Evolutionary conservation across 2,797 vertebrate genomes (phyloP), one percentile per base, ranked within the genome.

Genomic region (Periophthalmus magnuspinnatus): DNA sequence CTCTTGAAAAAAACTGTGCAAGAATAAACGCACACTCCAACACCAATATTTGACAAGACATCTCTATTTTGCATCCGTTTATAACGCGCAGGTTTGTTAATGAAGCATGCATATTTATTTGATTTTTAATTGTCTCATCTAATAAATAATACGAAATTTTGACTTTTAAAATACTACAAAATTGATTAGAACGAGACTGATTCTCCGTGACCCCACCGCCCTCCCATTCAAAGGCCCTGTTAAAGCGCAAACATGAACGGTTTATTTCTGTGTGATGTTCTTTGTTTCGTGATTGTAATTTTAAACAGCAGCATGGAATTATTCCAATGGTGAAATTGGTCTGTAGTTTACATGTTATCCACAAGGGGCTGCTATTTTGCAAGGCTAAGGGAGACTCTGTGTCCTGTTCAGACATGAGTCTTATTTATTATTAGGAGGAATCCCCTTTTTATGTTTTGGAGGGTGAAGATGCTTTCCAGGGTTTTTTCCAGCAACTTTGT

Each of bases 311-410:
- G 11, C 41, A 16, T 1, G n/a, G 19, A 52, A 21, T n/a, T 9
- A 52, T 52, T 22, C 6, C 14, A 28, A 2, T 6, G 34, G 17
- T 59, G 28, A 59, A 32, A 41, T 64, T 47, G 17, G n/a, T 55
- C n/a, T 80, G 83, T 61, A 57, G 59, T 5, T 45, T 19, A 0
- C 3, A 50, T 16, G 17, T 70, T 62, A 22, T 68, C 86, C 90
- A 89, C 87, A 73, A 91, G 90, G 81, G 86, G 85, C 1, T 66
- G 81, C 88, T 75, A 70, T 86, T 82, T 72, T 22, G 74, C 71
- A 84, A 66, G 77, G 36, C 1, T 7, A 16, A 1, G 9, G 33
- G 11, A 61, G 34, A 38, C 1, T 19, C 6, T 60, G 13, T 17
- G 5, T 28, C 17, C 5, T 24, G 4, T 24, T 56, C 17, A 5